phyloP scores from a whole-genome alignment of 2,113 vertebrate species.

The Neolamprologus longior region DNA sequence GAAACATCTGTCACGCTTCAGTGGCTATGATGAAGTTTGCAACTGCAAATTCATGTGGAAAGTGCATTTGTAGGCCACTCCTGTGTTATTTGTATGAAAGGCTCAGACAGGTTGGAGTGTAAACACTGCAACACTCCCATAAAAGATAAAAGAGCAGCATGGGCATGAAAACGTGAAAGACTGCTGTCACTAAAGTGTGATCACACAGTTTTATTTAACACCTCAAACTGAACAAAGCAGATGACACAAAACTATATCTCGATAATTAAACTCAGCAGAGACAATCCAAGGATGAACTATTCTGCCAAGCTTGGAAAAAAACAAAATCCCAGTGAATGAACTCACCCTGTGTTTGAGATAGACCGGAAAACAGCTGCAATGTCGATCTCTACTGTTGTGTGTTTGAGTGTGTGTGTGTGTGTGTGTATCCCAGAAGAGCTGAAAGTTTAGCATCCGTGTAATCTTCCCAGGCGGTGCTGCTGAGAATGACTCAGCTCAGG shows the following conservation, averaged over 20 bases:
- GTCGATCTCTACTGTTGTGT: not conserved
- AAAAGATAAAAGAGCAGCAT: not conserved
- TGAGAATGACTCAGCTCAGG: constrained; percentile 17
- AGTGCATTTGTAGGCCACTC: not conserved
- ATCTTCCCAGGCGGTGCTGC: constrained; percentile 19
- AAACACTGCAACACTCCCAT: not conserved
- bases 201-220: not conserved
- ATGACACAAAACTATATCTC: not conserved
- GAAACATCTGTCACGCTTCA: not conserved
- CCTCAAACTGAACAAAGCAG: no score
- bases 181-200: no score
- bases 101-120: not conserved
- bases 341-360: constrained; percentile 25
- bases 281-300: not conserved
- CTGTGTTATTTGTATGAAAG: not conserved
- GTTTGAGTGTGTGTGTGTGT: not conserved
- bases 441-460: not conserved
- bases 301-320: not conserved
- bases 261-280: not conserved
- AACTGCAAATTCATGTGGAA: not conserved
- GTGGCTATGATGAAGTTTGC: not conserved
- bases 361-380: not conserved
- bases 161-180: not conserved
- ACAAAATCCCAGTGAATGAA: not conserved
- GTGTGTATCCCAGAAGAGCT: constrained; percentile 2